These are phyloP conservation scores for Temnothorax unifasciatus DNA, from an alignment of 2,888 invertebrate genomes.

Conservation along the genomic window DNA sequence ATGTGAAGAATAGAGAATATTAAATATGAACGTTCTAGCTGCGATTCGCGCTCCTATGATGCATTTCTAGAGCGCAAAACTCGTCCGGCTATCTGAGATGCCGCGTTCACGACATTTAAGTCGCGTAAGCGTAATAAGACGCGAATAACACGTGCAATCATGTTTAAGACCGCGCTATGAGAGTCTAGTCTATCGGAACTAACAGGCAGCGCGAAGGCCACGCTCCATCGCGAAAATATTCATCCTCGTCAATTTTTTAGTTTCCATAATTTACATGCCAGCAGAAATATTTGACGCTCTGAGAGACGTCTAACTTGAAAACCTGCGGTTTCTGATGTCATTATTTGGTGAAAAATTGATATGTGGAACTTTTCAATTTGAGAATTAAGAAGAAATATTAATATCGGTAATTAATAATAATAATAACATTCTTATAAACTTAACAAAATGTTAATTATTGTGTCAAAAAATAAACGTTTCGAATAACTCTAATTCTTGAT, in stretches of 20 bases:
- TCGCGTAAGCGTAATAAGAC: conserved; percentile 46
- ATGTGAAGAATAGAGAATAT: background rate
- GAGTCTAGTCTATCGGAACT: conserved; percentile 14
- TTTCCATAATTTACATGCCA: background rate
- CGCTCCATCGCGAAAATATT: background rate
- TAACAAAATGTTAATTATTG: background rate
- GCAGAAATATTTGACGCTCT: background rate
- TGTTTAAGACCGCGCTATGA: conserved; percentile 36
- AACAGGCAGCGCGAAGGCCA: background rate
- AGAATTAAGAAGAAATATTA: background rate
- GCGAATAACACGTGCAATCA: conserved; percentile 46
- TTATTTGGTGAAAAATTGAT: background rate
- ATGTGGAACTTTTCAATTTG: background rate
- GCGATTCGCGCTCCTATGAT: conserved; percentile 25
- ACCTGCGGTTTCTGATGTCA: background rate
- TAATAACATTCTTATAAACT: background rate
- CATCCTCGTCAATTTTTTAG: background rate
- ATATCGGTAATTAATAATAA: background rate
- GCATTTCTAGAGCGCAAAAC: conserved; percentile 29
- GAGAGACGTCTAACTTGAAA: background rate
- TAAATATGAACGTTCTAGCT: background rate
- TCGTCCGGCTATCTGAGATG: conserved; percentile 22
- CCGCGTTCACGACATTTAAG: conserved; percentile 43
- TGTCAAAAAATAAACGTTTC: background rate
- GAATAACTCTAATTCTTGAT: background rate